Base-by-base conservation (phyloP, 2,113 vertebrate species). In the Crotalus horridus region DNA sequence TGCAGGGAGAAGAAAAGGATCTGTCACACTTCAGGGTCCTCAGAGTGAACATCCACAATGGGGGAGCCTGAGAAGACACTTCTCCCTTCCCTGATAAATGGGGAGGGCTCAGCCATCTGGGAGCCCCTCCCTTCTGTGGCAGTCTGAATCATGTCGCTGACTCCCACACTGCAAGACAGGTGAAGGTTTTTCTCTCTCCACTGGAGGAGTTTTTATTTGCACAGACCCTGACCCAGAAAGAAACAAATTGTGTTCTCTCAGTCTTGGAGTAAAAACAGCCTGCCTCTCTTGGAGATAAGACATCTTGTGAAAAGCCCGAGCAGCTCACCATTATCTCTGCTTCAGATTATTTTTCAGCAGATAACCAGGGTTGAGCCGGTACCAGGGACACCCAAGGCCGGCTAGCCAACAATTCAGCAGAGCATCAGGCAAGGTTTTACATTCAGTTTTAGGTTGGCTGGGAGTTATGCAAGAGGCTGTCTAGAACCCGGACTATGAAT, bases 211-310 rank as follows among this genome's bases (percentile, higher is more conserved):
- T 26, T 12, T 33, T 54, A 20, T 90, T 81, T 20, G 11, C 74
- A 39, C n/a, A 81, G 64, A 90, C 90, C 90, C 64, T 90, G 90
- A 90, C 90, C 64, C 61, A 81, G 90, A 55, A 54, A 74, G 29
- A 54, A 1, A 33, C 10, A 9, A 11, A 20, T 6, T 1, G 3
- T n/a, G 26, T 81, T 81, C 39, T 61, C 48, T 20, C 33, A 21
- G 20, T 20, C 54, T 12, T 3, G 5, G 6, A 54, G 26, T 26
- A 59, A 54, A 55, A 11, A 33, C 58, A 26, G 13, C 53, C 17
- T 0, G 8, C 7, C 17, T 12, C n/a, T 1, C 33, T 46, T 6
- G 53, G 39, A 51, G 86, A 13, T 11, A 74, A 64, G 15, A 17
- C 23, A 48, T 10, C 29, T 13, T 53, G 6, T 11, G 20, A 87